Conservation (phyloP, 1,140 invertebrate genomes). For the Drosophila aff. region DNA sequence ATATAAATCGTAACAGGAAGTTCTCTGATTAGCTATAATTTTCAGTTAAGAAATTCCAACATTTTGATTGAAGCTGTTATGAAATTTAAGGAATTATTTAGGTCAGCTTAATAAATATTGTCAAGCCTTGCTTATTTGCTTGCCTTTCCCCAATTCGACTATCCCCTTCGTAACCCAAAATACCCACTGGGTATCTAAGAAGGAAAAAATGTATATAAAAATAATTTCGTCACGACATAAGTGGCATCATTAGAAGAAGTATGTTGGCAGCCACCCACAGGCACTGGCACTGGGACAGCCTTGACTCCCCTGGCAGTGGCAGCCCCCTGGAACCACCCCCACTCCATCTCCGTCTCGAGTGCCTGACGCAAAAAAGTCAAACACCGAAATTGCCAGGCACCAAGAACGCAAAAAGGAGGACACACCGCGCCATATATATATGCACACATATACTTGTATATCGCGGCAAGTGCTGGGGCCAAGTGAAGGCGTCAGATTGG, state of each 20-base stretch:
- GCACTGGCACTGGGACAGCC: constrained; percentile 9
- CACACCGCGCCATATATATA: constrained; percentile 35
- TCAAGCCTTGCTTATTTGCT: too few species aligned
- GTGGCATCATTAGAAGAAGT: constrained; percentile 81
- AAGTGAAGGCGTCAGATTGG: constrained; percentile 39
- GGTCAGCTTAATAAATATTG: too few species aligned
- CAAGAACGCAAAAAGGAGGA: constrained; percentile 41
- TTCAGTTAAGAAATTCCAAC: neutral
- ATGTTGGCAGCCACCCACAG: constrained; percentile 56
- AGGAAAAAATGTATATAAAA: constrained; percentile 67
- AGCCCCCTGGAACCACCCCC: neutral
- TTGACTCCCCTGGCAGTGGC: constrained; percentile 24
- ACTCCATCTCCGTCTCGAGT: constrained; percentile 61
- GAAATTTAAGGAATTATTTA: too few species aligned
- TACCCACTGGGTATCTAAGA: constrained; percentile 47
- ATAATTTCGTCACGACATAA: constrained; percentile 84
- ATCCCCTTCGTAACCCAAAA: neutral
- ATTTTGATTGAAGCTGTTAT: too few species aligned
- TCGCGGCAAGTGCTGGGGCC: constrained; percentile 37
- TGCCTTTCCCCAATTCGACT: neutral
- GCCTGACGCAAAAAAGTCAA: constrained; percentile 78
- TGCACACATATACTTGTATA: constrained; percentile 8
- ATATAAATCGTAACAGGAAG: neutral
- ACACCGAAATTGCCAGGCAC: constrained; percentile 74
- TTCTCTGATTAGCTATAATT: neutral